Base-by-base conservation (phyloP, 2,113 vertebrate species). In the Calidris pygmaea region DNA sequence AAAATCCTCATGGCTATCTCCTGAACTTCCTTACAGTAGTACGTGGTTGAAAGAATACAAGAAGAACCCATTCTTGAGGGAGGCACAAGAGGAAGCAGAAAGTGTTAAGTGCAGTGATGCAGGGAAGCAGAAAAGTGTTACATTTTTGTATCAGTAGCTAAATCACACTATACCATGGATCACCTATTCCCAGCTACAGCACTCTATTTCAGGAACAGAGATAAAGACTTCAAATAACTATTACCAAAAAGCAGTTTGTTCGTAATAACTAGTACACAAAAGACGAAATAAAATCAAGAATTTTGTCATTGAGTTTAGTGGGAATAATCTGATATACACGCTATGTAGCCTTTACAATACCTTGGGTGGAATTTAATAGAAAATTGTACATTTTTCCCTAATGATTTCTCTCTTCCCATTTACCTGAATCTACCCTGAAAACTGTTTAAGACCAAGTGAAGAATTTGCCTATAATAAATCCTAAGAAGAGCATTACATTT, bases 401-500 rank as follows among this genome's bases (percentile, higher is more conserved):
- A 85, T 39, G 63, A 81, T 94, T 94, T 91, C 82, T 94, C 71
- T n/a, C 90, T 29, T 94, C 65, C 41, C 59, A 78, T 97, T 96
- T 92, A 95, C 70, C 50, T 80, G 52, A 95, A 87, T 52, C 71
- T 75, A 56, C 52, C 74, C 78, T 55, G 83, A 37, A 55, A 93
- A 66, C 7, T 96, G 63, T 73, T 93, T 86, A 87, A 94, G 73
- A 85, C 67, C 48, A 95, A 95, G 84, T 86, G 82, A 97, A 97
- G 95, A 94, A 97, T 85, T 83, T 96, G 60, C 71, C 83, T 91
- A 85, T 75, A 97, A 96, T 93, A 96, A 93, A 91, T 95, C 97
- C 89, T 97, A 95, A 94, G 92, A 96, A 92, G 78, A 86, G 94
- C 29, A 91, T 97, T 96, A 97, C 71, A 97, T 97, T 85, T 95